Evolutionary conservation across 2,888 invertebrate species (phyloP).

Genomic region (Mimumesa dahlbomi): DNA sequence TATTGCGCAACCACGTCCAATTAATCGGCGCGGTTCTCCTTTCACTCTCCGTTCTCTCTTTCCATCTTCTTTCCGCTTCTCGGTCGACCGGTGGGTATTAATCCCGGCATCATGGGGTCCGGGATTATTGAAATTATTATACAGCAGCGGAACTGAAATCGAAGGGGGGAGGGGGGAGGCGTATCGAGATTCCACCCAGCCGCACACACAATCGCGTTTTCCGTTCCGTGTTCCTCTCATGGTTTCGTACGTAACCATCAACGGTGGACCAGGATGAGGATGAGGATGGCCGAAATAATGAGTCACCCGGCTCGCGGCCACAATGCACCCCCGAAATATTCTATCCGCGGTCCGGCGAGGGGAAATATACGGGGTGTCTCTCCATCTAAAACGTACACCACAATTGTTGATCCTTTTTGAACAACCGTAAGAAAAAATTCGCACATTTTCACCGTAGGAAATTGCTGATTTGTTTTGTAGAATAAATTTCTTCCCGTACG

Average conservation of each 20-base stretch:
- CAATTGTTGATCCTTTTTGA: too few relatives aligned
- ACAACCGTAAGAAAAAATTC: too few relatives aligned
- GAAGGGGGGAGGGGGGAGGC: slow-evolving; percentile 50
- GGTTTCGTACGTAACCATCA: slow-evolving; percentile 13
- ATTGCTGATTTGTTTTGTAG: too few relatives aligned
- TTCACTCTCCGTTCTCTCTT: slow-evolving; percentile 22
- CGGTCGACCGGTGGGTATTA: slow-evolving; percentile 60
- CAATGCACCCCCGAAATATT: slow-evolving; percentile 65
- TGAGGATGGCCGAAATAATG: slow-evolving; percentile 75
- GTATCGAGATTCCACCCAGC: slow-evolving; percentile 57
- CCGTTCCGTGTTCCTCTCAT: slow-evolving; percentile 22
- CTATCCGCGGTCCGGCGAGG: slow-evolving; percentile 13
- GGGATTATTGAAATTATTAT: slow-evolving; percentile 76
- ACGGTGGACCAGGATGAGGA: slow-evolving; percentile 59
- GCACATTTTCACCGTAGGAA: too few relatives aligned
- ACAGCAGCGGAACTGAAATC: slow-evolving; percentile 70
- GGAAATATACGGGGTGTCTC: neutral
- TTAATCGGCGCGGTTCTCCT: slow-evolving; percentile 64
- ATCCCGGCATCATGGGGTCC: slow-evolving; percentile 68
- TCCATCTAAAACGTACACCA: too few relatives aligned
- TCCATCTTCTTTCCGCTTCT: slow-evolving; percentile 1
- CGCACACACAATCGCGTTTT: slow-evolving; percentile 48
- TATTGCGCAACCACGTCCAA: slow-evolving; percentile 61
- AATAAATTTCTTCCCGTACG: too few relatives aligned
- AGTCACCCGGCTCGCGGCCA: slow-evolving; percentile 71